These are phyloP conservation scores for Catharus fuscescens DNA, from an alignment of 2,113 vertebrate genomes.

Conservation along the genomic window DNA sequence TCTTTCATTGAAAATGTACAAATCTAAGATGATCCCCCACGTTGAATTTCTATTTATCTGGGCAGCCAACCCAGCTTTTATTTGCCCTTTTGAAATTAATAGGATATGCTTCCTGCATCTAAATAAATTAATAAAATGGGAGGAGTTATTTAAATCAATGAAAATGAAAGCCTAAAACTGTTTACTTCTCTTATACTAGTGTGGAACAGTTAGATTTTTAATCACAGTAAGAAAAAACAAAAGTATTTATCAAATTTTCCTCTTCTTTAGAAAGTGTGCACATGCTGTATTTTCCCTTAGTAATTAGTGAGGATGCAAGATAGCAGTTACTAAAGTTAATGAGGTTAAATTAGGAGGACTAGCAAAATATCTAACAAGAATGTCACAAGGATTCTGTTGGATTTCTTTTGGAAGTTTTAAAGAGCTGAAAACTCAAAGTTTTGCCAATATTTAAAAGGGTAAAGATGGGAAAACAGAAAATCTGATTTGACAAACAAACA, in stretches of 20 bases:
- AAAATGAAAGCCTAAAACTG: neutral
- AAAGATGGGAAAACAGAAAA: neutral
- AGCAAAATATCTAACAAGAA: neutral
- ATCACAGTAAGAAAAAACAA: neutral
- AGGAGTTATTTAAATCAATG: neutral
- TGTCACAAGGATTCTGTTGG: neutral
- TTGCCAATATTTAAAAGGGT: neutral
- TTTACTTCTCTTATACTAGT: neutral
- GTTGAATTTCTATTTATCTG: neutral
- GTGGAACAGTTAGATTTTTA: neutral
- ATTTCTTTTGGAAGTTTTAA: neutral
- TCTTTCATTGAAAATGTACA: neutral
- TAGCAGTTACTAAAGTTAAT: neutral
- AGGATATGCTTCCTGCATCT: neutral
- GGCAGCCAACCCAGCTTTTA: neutral
- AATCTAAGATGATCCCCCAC: neutral
- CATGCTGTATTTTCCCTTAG: neutral
- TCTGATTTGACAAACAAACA: neutral
- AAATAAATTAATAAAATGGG: neutral
- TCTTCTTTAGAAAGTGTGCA: neutral
- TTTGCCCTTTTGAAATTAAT: neutral
- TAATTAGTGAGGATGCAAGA: neutral
- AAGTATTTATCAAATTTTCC: neutral
- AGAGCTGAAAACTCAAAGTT: neutral
- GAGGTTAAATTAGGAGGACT: neutral